These are phyloP conservation scores for Laupala kohalensis DNA, from an alignment of 1,140 invertebrate genomes.

Conservation along the genomic window DNA sequence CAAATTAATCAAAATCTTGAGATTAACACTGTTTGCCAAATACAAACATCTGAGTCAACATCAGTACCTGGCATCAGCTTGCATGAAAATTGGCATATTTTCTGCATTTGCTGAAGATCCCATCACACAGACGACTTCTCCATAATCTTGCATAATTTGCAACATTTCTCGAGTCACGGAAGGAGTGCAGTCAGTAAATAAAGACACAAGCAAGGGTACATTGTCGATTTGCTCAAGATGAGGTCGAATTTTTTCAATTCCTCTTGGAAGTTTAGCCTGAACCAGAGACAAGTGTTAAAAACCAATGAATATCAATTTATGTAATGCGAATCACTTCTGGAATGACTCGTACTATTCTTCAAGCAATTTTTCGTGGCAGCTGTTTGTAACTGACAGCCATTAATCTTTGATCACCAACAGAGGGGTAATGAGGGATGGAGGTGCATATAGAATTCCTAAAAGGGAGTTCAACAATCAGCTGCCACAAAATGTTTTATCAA, in stretches of 20 bases:
- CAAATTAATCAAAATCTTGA: no score
- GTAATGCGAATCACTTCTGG: no score
- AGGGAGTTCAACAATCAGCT: no score
- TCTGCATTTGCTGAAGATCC: slow-evolving; percentile 77
- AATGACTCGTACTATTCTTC: no score
- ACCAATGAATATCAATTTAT: no score
- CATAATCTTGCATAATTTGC: slow-evolving; percentile 91
- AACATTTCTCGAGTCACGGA: slow-evolving; percentile 80
- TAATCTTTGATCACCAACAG: no score
- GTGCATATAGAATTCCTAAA: no score
- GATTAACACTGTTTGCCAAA: no score
- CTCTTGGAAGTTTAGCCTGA: slow-evolving; percentile 83
- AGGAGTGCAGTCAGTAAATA: slow-evolving; percentile 93
- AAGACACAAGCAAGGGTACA: slow-evolving; percentile 86
- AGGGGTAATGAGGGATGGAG: no score
- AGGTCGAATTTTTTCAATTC: slow-evolving; percentile 92
- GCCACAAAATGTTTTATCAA: background rate
- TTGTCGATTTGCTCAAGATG: slow-evolving; percentile 93
- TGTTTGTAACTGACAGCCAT: no score
- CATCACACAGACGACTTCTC: slow-evolving; percentile 82
- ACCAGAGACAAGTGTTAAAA: slow-evolving; percentile 5
- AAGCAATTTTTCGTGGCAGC: no score
- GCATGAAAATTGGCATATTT: slow-evolving; percentile 84
- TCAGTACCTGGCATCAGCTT: slow-evolving; percentile 76
- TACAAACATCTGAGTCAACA: no score